phyloP scores from a whole-genome alignment of 2,888 invertebrate genomes.

The Himalopsyche anomala region DNA sequence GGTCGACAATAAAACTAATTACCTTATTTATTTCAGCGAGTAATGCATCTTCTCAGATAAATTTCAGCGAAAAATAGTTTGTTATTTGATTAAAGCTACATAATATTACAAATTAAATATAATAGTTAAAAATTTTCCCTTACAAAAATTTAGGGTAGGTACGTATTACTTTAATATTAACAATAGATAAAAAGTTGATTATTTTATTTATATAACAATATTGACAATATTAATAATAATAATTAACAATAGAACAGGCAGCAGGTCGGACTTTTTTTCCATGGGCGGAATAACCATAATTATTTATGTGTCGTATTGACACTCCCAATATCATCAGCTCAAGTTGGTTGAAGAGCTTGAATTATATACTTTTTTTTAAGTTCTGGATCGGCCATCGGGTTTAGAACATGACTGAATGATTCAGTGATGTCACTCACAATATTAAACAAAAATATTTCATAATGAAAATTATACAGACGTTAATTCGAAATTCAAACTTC shows the following conservation, averaged over 20 bases:
- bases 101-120: neutral
- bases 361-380: neutral
- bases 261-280: slow-evolving; percentile 29
- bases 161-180: slow-evolving; percentile 30
- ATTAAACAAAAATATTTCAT: too few species aligned
- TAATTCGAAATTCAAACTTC: too few species aligned
- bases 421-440: too few species aligned
- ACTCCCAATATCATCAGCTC: neutral
- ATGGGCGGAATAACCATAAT: slow-evolving; percentile 38
- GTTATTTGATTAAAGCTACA: slow-evolving; percentile 13
- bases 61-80: slow-evolving; percentile 38
- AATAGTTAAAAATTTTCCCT: slow-evolving; percentile 23
- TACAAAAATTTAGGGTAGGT: slow-evolving; percentile 35
- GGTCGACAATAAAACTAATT: neutral
- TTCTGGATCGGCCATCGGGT: too few species aligned
- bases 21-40: slow-evolving; percentile 8
- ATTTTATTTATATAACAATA: slow-evolving; percentile 28
- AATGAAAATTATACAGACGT: too few species aligned
- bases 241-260: slow-evolving; percentile 37
- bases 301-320: neutral
- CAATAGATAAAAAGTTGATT: slow-evolving; percentile 42
- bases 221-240: slow-evolving; percentile 8
- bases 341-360: slow-evolving; percentile 14
- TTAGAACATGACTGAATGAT: too few species aligned
- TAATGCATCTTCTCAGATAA: slow-evolving; percentile 18